Base-by-base conservation (phyloP, 1,140 invertebrate species). In the Diuraphis noxia region DNA sequence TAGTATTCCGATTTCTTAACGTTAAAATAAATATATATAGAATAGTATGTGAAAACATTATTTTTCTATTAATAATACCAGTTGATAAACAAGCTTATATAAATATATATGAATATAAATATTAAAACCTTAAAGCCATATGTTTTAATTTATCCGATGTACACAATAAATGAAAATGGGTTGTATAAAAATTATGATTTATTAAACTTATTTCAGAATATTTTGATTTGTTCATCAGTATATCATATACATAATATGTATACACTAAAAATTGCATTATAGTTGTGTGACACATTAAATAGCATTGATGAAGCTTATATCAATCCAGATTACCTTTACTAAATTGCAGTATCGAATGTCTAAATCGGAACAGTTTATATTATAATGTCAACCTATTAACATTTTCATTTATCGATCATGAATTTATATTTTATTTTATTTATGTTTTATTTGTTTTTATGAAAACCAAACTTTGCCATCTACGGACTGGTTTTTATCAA, bases 301-400 rank as follows among this genome's bases (percentile, higher is more conserved):
- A 72, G 79, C 79, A 38, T 81, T 38, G 79, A 81, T 81, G 79
- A 38, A 81, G 40, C 36, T 81, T 38, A 81, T 81, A 81, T 81
- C 36, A 23, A 81, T 81, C 13, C 36, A 25, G 38, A 81, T 81
- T 40, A 81, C 9, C 1, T 81, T 81, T 40, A 81, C 38, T 38
- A 81, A 38, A 38, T 9, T 30, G 36, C 10, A 81, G 36, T 36
- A 19, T 81, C 23, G 23, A 13, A 10, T 23, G 30, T 0, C n/a
- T n/a, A n/a, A n/a, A n/a, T n/a, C n/a, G 13, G 17, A 72, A 72
- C 34, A 72, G 13, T 72, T 72, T 17, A n/a, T 79, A 38, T 38
- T 79, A 36, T 79, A 21, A 36, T 79, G 21, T 81, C 40, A 81
- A 81, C 38, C 21, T 81, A 25, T 38, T 81, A 25, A 7, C 43